These are phyloP conservation scores for Acrocyrtus sp. DNA, from an alignment of 2,888 invertebrate species.

Conservation along the genomic window DNA sequence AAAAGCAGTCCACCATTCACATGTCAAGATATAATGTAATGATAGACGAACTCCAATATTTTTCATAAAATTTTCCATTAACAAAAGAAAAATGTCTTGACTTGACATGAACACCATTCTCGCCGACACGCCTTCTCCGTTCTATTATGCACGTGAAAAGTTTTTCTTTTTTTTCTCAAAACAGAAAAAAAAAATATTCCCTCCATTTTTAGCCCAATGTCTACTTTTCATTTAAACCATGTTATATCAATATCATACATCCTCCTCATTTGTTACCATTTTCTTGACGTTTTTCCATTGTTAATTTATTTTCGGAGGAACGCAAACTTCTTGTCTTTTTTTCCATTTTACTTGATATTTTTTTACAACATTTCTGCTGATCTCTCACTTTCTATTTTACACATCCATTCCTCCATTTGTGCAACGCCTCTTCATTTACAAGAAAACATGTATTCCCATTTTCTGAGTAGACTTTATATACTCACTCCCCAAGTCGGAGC, in stretches of 20 bases:
- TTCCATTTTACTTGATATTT: neutral
- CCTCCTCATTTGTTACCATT: neutral
- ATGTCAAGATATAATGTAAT: neutral
- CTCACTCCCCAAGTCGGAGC: too few species aligned
- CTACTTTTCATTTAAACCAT: neutral
- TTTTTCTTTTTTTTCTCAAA: too few species aligned
- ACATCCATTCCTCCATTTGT: slow-evolving; percentile 25
- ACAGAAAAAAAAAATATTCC: too few species aligned
- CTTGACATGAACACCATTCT: neutral
- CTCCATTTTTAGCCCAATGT: neutral
- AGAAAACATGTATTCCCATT: neutral
- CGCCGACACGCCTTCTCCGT: neutral
- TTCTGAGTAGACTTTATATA: neutral
- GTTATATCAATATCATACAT: neutral
- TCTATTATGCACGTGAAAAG: neutral
- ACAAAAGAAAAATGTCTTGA: too few species aligned
- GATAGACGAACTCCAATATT: neutral
- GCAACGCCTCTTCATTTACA: slow-evolving; percentile 29
- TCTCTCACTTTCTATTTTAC: slow-evolving; percentile 28
- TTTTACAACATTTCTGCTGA: neutral
- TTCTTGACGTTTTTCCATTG: slow-evolving; percentile 1
- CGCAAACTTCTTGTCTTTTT: neutral
- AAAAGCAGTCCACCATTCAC: too few species aligned
- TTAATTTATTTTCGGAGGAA: slow-evolving; percentile 10
- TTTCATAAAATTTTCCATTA: neutral